These are phyloP conservation scores for Molothrus ater DNA, from an alignment of 2,797 vertebrate species.

Conservation along the genomic window DNA sequence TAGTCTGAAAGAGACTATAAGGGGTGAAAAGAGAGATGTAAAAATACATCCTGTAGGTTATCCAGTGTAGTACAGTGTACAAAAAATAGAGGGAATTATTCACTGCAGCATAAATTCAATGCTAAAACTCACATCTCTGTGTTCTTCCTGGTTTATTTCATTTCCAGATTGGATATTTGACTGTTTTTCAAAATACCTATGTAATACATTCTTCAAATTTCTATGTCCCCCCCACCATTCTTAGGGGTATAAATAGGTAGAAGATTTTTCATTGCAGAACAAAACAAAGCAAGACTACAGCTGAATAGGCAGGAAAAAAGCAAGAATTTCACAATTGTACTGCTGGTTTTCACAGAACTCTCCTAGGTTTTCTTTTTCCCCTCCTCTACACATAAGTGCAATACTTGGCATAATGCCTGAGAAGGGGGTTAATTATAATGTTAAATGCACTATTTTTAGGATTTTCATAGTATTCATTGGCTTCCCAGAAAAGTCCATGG, in stretches of 20 bases:
- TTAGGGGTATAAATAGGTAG: neutral
- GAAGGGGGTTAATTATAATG: neutral
- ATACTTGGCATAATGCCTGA: neutral
- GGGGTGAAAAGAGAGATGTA: neutral
- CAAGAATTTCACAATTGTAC: neutral
- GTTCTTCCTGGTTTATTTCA: neutral
- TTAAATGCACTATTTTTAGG: neutral
- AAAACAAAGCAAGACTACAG: neutral
- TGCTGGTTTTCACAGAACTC: neutral
- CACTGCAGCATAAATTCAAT: neutral
- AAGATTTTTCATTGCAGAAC: neutral
- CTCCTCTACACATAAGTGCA: neutral
- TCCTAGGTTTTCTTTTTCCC: neutral
- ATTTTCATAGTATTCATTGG: neutral
- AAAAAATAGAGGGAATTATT: neutral
- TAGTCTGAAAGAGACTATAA: neutral
- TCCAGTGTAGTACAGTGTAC: neutral
- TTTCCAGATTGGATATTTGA: neutral
- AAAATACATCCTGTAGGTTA: neutral
- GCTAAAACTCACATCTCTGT: neutral
- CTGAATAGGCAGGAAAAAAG: neutral
- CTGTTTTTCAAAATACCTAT: neutral
- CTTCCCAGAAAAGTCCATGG: neutral
- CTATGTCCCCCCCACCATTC: neutral
- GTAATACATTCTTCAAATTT: neutral